A percentile compares a stretch with the other conserved stretches of the same genome.
Evolutionary conservation across 2,113 vertebrate species (phyloP).

Genomic region (Anguilla japonica): DNA sequence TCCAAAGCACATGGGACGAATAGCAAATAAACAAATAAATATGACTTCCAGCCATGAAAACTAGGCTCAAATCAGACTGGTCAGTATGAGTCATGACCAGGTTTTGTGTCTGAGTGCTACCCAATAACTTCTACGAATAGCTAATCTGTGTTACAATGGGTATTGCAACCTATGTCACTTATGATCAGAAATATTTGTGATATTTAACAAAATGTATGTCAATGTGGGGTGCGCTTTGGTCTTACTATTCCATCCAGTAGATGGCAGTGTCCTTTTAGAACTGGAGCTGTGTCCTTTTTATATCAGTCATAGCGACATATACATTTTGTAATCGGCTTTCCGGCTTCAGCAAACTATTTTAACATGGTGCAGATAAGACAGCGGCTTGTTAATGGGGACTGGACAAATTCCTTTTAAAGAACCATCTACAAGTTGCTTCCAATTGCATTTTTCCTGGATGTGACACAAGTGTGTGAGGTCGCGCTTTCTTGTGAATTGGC

Average conservation of each 20-base stretch:
- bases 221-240: no score
- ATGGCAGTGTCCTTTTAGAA: constrained; percentile 10
- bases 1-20: no score
- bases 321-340: not conserved
- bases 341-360: not conserved
- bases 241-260: not conserved
- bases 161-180: no score
- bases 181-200: no score
- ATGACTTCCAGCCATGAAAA: no score
- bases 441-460: not conserved
- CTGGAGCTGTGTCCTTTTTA: not conserved
- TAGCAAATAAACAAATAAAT: no score
- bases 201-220: no score
- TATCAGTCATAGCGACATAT: not conserved
- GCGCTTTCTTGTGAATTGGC: not conserved
- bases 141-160: no score
- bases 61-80: no score
- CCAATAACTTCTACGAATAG: no score
- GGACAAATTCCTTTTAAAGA: not conserved
- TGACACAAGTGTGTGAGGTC: not conserved
- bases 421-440: not conserved
- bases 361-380: not conserved
- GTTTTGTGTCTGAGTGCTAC: no score
- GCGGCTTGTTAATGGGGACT: not conserved
- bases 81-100: no score